Evolutionary conservation across 64 coral and sea anemone genomes (phyloP).

Genomic region (Anthopleura sola): DNA sequence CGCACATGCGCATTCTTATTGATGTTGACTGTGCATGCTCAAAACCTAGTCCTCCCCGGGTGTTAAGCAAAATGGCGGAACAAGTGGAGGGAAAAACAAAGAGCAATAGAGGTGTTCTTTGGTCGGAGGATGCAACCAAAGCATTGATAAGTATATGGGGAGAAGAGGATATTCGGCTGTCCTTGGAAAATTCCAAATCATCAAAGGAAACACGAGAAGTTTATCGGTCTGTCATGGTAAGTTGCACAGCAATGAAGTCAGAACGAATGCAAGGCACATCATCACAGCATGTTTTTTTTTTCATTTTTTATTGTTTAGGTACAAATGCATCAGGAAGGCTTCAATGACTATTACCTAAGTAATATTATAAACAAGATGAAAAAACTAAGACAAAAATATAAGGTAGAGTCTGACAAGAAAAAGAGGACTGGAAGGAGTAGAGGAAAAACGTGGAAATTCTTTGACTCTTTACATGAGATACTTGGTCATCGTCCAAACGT

Average conservation of each 20-base stretch:
- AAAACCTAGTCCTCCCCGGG: not conserved
- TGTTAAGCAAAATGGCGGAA: not conserved
- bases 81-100: not conserved
- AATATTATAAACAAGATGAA: not conserved
- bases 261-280: not conserved
- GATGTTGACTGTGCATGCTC: not conserved
- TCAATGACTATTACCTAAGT: not conserved
- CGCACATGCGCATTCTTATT: not conserved
- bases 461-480: not conserved
- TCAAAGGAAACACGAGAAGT: not conserved
- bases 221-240: not conserved
- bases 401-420: not conserved
- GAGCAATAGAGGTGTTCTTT: not conserved
- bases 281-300: not conserved
- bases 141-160: not conserved
- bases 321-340: not conserved
- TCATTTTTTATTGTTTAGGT: not conserved
- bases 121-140: not conserved
- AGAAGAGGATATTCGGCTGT: not conserved
- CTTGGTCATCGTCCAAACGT: not conserved
- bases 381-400: not conserved
- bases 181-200: not conserved
- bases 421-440: not conserved
- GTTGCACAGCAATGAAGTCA: not conserved
- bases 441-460: not conserved